Base-by-base conservation (phyloP, 2,797 vertebrate species). In the Myripristis murdjan region DNA sequence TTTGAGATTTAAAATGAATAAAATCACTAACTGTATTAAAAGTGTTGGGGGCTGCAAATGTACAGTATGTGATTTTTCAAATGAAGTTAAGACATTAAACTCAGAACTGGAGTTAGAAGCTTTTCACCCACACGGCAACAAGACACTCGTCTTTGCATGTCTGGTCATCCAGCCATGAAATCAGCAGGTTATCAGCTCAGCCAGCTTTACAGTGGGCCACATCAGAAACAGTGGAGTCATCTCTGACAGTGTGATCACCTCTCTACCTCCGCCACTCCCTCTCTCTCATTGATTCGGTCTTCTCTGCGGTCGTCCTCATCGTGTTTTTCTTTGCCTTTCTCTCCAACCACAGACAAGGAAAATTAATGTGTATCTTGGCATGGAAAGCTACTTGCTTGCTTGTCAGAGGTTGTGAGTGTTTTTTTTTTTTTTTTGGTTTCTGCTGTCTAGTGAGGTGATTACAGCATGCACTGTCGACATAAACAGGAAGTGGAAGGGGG, bases 401-500 rank as follows among this genome's bases (percentile, higher is more conserved):
- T 69, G 55, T 79, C 22, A 73, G 54, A 47, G 52, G 18, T 22
- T 48, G 61, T 64, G 37, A 61, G 52, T 12, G 26, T 7, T 23
- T 55, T 60, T 24, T 47, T 44, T 51, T 12, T 22, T 41, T 39
- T 41, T 24, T 10, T 5, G 3, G 60, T 26, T 1, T 22, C 60
- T 69, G 9, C 60, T 41, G 60, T 46, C 18, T 63, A 0, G 20
- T 61, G 14, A n/a, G 77, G 41, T 51, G 33, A 73, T 16, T 48
- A 62, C 1, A 61, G 44, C 66, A 23, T 53, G 47, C 26, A 22
- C 6, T 1, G 1, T 77, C 64, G 69, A 81, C 62, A 16, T 56
- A 83, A 81, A 84, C 82, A 86, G 69, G 81, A 84, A 82, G 55
- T 87, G 66, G 71, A 87, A 85, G 80, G 6, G 11, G 11, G 6